Conservation (phyloP, 2,888 invertebrate species). For the Leistus spinibarbis region DNA sequence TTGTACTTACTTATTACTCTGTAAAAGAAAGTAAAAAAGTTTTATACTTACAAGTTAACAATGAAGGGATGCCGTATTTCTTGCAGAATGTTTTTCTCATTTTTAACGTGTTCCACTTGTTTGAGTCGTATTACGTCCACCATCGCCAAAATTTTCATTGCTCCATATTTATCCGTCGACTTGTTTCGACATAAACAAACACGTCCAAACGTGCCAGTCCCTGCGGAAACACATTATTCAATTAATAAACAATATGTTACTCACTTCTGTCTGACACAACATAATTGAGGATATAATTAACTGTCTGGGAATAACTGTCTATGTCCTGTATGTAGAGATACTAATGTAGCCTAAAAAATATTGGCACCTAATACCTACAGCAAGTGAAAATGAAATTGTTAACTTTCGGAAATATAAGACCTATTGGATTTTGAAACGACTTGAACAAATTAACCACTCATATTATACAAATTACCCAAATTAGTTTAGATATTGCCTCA, state of each 20-base stretch:
- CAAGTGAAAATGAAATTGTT: too few species aligned
- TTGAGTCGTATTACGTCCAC: conserved; percentile 91
- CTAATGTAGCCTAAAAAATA: too few species aligned
- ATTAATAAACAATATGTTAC: background rate
- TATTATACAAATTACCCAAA: too few species aligned
- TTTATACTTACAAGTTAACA: conserved; percentile 83
- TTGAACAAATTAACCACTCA: too few species aligned
- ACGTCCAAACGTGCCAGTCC: conserved; percentile 96
- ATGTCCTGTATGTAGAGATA: background rate
- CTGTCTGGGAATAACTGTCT: background rate
- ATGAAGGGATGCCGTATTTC: conserved; percentile 95
- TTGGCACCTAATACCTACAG: too few species aligned
- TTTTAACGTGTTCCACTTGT: conserved; percentile 97
- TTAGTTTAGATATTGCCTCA: too few species aligned
- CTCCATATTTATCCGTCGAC: conserved; percentile 79
- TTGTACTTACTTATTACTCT: conserved; percentile 7
- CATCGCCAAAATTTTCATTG: conserved; percentile 94
- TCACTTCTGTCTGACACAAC: too few species aligned
- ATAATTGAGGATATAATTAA: background rate
- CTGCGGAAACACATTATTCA: conserved; percentile 57
- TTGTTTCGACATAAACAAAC: conserved; percentile 90
- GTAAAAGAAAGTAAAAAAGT: conserved; percentile 48
- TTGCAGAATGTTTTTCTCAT: conserved; percentile 91
- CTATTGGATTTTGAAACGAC: too few species aligned
- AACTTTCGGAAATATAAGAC: too few species aligned